Evolutionary conservation across 2,113 vertebrate genomes (phyloP).

Genomic region (Xyrauchen texanus): DNA sequence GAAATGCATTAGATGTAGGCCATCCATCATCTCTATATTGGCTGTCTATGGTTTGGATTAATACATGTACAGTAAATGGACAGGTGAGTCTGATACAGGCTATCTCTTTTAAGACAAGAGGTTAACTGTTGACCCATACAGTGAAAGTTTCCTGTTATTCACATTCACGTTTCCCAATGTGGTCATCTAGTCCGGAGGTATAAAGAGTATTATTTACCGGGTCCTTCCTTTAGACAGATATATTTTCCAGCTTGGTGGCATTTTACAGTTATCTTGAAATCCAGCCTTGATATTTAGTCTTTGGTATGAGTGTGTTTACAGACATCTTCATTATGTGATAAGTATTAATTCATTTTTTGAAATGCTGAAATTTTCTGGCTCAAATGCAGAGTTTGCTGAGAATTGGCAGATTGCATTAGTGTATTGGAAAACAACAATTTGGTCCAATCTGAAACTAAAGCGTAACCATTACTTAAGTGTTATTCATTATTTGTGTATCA

Average conservation of each 20-base stretch:
- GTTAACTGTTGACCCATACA: slow-evolving; percentile 8
- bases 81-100: too few relatives aligned
- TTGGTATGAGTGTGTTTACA: background rate
- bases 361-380: too few relatives aligned
- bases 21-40: too few relatives aligned
- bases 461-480: background rate
- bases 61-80: too few relatives aligned
- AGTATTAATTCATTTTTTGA: background rate
- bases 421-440: too few relatives aligned
- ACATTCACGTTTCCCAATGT: slow-evolving; percentile 41
- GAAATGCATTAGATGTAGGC: too few relatives aligned
- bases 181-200: slow-evolving; percentile 41
- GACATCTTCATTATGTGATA: background rate
- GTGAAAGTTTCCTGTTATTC: slow-evolving; percentile 41
- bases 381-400: too few relatives aligned
- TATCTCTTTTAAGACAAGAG: slow-evolving; percentile 12
- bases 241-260: slow-evolving; percentile 33
- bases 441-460: too few relatives aligned
- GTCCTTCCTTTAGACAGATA: slow-evolving; percentile 38
- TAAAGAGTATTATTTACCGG: slow-evolving; percentile 41
- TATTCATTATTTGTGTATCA: too few relatives aligned
- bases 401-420: too few relatives aligned
- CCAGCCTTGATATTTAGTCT: slow-evolving; percentile 2
- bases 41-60: too few relatives aligned
- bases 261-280: slow-evolving; percentile 6